phyloP scores from a whole-genome alignment of 2,888 invertebrate genomes.

The Xanthia icteritia region DNA sequence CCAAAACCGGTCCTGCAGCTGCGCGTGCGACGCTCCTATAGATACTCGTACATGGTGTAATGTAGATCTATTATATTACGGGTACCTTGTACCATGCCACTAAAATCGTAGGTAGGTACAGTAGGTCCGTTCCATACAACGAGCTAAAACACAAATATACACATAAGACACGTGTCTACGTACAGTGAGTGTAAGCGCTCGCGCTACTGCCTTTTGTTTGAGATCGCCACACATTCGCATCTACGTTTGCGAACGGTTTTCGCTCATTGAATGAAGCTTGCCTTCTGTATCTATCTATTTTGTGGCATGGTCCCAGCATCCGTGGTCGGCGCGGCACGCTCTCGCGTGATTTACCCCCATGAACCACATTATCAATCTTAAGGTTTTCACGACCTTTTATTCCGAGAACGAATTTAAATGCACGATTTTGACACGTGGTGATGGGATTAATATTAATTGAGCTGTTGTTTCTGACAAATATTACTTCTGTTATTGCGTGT shows the following conservation, averaged over 20 bases:
- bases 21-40: conserved; percentile 80
- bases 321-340: conserved; percentile 64
- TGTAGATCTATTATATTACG: conserved; percentile 61
- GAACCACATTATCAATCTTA: conserved; percentile 71
- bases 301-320: conserved; percentile 27
- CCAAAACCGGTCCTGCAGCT: conserved; percentile 88
- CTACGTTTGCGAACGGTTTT: neutral
- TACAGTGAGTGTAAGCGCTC: neutral
- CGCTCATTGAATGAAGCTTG: neutral
- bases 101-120: neutral
- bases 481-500: conserved; percentile 24
- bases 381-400: conserved; percentile 71
- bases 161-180: neutral
- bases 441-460: conserved; percentile 48
- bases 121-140: neutral
- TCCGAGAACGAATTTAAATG: conserved; percentile 64
- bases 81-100: conserved; percentile 39
- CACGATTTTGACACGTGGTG: conserved; percentile 61
- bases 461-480: conserved; percentile 49
- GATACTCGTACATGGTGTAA: conserved; percentile 68
- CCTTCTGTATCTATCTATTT: conserved; percentile 11
- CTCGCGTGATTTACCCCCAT: conserved; percentile 77
- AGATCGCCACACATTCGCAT: neutral
- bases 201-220: conserved; percentile 2
- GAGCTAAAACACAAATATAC: neutral